phyloP scores from a whole-genome alignment of 2,797 vertebrate genomes.

The Pelodytes ibericus region DNA sequence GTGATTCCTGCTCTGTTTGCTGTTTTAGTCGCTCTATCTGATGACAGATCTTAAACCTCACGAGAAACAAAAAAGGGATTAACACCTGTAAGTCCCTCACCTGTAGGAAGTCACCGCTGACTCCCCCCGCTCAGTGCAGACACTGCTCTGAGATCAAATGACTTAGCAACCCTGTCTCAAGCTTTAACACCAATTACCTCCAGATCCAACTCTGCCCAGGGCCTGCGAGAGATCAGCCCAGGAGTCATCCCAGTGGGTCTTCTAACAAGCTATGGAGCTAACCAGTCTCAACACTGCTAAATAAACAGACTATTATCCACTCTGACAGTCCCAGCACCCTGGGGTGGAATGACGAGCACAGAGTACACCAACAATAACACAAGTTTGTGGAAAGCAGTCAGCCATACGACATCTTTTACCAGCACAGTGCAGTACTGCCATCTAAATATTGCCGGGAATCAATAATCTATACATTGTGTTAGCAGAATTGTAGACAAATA shows the following conservation, averaged over 20 bases:
- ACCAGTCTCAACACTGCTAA: constrained; percentile 57
- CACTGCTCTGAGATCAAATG: constrained; percentile 39
- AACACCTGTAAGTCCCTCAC: constrained; percentile 48
- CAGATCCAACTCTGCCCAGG: background rate
- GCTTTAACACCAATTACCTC: constrained; percentile 48
- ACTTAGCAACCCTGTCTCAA: constrained; percentile 38
- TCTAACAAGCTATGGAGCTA: constrained; percentile 51
- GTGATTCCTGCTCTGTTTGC: constrained; percentile 21
- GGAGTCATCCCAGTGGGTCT: constrained; percentile 51
- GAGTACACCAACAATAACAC: background rate
- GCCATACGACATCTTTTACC: background rate
- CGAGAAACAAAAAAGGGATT: constrained; percentile 40
- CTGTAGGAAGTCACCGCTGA: constrained; percentile 32
- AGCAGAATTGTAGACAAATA: no score
- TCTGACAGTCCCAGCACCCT: constrained; percentile 60
- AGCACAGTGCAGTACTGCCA: no score
- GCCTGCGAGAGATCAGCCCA: constrained; percentile 36
- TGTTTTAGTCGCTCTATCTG: constrained; percentile 16
- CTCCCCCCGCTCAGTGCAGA: background rate
- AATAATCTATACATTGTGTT: no score
- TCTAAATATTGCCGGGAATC: no score
- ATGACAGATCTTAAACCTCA: constrained; percentile 27
- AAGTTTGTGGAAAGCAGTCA: background rate
- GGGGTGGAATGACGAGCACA: constrained; percentile 61
- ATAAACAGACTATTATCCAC: constrained; percentile 67